phyloP scores from a whole-genome alignment of 2,888 invertebrate species.

The Lochmaea crataegi region DNA sequence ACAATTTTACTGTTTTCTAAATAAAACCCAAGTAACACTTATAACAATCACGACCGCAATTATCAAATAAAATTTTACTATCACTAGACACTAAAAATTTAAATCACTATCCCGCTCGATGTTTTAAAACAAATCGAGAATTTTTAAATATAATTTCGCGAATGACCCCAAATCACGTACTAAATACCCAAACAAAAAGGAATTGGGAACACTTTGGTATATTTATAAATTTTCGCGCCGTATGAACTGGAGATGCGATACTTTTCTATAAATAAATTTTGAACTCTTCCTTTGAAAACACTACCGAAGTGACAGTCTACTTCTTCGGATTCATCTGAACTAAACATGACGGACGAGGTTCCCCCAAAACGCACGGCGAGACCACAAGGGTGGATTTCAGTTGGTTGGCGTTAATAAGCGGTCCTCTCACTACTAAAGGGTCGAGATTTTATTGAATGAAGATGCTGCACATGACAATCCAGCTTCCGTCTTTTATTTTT shows the following conservation, averaged over 20 bases:
- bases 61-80: background rate
- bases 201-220: constrained; percentile 39
- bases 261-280: constrained; percentile 43
- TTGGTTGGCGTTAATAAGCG: background rate
- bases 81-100: background rate
- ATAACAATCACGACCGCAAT: background rate
- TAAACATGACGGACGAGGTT: constrained; percentile 11
- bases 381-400: background rate
- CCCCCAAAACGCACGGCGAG: background rate
- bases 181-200: constrained; percentile 29
- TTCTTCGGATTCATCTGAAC: background rate
- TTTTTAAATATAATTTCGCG: constrained; percentile 22
- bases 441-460: background rate
- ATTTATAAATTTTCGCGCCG: constrained; percentile 46
- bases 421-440: background rate
- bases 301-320: constrained; percentile 8
- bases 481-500: too few species aligned
- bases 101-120: background rate
- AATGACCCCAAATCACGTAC: constrained; percentile 25
- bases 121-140: background rate
- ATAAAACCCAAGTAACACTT: background rate
- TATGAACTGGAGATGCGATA: constrained; percentile 24
- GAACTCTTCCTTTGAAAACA: constrained; percentile 34
- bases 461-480: background rate
- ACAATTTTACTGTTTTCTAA: too few species aligned